phyloP scores from a whole-genome alignment of 1,140 invertebrate species.

The Agrypnia vestita region DNA sequence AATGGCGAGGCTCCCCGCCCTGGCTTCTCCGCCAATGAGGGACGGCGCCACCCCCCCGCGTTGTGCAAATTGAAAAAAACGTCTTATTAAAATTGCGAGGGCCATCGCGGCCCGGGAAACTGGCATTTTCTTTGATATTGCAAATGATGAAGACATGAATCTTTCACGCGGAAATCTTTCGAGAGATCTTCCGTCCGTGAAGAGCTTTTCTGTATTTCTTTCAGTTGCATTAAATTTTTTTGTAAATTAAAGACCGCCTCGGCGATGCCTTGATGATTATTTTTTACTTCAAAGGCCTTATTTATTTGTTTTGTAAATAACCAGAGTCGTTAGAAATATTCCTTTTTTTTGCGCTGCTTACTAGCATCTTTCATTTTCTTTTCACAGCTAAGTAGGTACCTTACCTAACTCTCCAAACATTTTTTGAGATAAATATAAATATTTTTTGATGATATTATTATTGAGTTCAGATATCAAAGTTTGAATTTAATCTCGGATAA shows the following conservation, averaged over 20 bases:
- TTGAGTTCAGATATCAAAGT: too few relatives aligned
- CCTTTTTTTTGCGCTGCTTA: too few relatives aligned
- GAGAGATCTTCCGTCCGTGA: not conserved
- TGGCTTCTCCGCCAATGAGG: slow-evolving; percentile 22
- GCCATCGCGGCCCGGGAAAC: slow-evolving; percentile 1
- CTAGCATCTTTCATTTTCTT: too few relatives aligned
- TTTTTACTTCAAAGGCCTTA: too few relatives aligned
- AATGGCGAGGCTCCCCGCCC: not conserved
- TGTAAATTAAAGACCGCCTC: not conserved
- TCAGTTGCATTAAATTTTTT: slow-evolving; percentile 29
- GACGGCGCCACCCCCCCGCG: slow-evolving; percentile 18
- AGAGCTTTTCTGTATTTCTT: slow-evolving; percentile 24
- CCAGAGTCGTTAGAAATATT: too few relatives aligned
- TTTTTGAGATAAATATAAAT: too few relatives aligned
- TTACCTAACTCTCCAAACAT: too few relatives aligned
- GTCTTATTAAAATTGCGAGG: slow-evolving; percentile 54
- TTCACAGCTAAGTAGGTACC: too few relatives aligned
- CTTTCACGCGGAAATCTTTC: not conserved
- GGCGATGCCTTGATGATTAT: too few relatives aligned
- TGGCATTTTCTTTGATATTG: slow-evolving; percentile 41
- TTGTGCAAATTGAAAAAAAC: slow-evolving; percentile 59
- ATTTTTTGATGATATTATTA: too few relatives aligned
- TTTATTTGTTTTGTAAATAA: too few relatives aligned
- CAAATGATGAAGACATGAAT: slow-evolving; percentile 24
- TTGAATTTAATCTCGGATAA: too few relatives aligned